Percentiles rank a stretch among this genome's conserved stretches.
Conservation (phyloP, 2,797 vertebrate genomes). For the Bovichtus diacanthus region DNA sequence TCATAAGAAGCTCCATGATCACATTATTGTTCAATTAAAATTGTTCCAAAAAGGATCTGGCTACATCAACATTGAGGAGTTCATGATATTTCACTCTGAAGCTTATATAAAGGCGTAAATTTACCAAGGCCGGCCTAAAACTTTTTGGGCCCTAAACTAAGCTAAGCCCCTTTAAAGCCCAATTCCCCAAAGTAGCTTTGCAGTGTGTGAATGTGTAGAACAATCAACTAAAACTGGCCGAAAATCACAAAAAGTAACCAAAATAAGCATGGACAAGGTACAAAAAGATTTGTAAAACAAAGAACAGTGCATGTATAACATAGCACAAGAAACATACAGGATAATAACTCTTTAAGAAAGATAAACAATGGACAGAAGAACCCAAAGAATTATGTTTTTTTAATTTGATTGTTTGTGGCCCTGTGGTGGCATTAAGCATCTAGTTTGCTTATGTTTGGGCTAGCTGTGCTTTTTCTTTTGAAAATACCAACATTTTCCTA, state of each 20-base stretch:
- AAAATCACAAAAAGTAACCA: not conserved
- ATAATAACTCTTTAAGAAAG: not conserved
- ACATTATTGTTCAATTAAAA: not conserved
- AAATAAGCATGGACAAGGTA: not conserved
- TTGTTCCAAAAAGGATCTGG: not conserved
- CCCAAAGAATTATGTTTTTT: slow-evolving; percentile 48
- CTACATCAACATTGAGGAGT: not conserved
- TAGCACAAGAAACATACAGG: not conserved
- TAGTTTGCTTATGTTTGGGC: not conserved
- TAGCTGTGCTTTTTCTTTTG: not conserved
- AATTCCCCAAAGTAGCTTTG: not conserved
- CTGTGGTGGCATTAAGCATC: too few species aligned
- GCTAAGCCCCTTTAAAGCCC: not conserved
- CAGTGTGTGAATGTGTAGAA: slow-evolving; percentile 3
- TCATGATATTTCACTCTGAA: not conserved
- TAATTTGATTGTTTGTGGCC: not conserved
- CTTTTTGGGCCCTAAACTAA: not conserved
- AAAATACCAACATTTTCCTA: not conserved
- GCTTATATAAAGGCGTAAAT: not conserved
- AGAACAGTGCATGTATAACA: not conserved
- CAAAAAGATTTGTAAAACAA: not conserved
- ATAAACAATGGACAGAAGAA: slow-evolving; percentile 3
- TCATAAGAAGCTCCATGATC: not conserved
- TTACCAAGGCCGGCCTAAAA: not conserved
- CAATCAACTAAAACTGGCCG: not conserved